These are phyloP conservation scores for Philopotamus ludificatus DNA, from an alignment of 1,140 invertebrate genomes.

Conservation along the genomic window DNA sequence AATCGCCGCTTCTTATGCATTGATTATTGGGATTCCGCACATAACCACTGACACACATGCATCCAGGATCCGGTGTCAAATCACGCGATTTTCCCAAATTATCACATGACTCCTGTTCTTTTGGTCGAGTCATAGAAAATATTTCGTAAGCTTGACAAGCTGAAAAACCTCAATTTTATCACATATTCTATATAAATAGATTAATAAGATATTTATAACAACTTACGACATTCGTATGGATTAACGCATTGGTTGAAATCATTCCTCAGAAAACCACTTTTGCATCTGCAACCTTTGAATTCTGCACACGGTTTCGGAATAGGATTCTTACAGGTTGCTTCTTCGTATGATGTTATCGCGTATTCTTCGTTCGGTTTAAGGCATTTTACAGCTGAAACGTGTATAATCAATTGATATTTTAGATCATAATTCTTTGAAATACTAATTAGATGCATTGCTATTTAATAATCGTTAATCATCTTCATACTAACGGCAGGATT, in stretches of 20 bases:
- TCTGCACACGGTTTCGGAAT: background rate
- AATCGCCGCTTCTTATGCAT: conserved; percentile 11
- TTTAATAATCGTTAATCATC: background rate
- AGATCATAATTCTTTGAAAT: background rate
- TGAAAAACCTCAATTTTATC: background rate
- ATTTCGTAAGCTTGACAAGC: conserved; percentile 12
- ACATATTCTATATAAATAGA: no score
- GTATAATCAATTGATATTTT: background rate
- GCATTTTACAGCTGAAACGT: conserved; percentile 4
- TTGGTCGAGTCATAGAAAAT: background rate
- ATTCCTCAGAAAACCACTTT: conserved; percentile 4
- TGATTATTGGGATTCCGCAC: background rate
- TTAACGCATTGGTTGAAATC: background rate
- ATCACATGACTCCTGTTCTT: background rate
- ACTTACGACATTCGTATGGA: background rate
- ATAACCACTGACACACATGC: conserved; percentile 1
- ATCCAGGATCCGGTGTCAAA: conserved; percentile 2
- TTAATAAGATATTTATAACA: no score
- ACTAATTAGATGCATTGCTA: background rate
- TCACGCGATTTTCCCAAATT: conserved; percentile 7
- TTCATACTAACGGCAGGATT: conserved; percentile 14
- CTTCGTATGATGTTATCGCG: background rate
- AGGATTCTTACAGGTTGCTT: conserved; percentile 2
- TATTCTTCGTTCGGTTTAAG: conserved; percentile 10
- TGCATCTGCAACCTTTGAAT: conserved; percentile 8